Base-by-base conservation (phyloP, 2,113 vertebrate species). In the Ceuthmochares aereus region DNA sequence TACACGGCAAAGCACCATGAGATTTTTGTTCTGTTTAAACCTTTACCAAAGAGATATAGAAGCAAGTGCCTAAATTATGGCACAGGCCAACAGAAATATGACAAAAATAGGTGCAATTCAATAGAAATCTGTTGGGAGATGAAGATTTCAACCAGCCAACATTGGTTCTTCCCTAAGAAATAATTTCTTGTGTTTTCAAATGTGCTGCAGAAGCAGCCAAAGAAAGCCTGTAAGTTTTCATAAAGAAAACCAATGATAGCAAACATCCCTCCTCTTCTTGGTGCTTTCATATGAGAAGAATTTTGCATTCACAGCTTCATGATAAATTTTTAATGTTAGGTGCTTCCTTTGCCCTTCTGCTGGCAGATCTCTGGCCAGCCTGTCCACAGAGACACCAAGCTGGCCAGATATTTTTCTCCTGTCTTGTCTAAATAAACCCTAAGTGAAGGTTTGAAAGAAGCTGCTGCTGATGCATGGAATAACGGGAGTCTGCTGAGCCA, bases 41-140 rank as follows among this genome's bases (percentile, higher is more conserved):
- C 59, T 96, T 62, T 72, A 85, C 86, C 75, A 73, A 85, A 72
- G 62, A 75, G 18, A 7, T 55, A 45, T 5, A 84, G 75, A 68
- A 83, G 21, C 58, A 90, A 96, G 89, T 56, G 72, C 68, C 72
- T 94, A 83, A 92, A 90, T 58, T 80, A 77, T 5, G 80, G n/a
- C 40, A 60, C 16, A 66, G 51, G 91, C 89, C 95, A 95, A 94
- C 47, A 92, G 59, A 90, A 95, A 96, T 60, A 95, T 2, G 63
- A 80, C 76, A 79, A 69, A 93, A 95, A 80, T 76, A 93, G 52
- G 86, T 83, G 75, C 64, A 91, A 83, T 82, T 93, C 87, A 94
- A 93, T 94, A 88, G 94, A 94, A 93, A 94, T 2, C 1, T 5
- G 3, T 9, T 47, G 56, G 51, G 81, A 84, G 49, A 30, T 68